Base-by-base conservation (phyloP, 2,113 vertebrate species). In the Caretta caretta region DNA sequence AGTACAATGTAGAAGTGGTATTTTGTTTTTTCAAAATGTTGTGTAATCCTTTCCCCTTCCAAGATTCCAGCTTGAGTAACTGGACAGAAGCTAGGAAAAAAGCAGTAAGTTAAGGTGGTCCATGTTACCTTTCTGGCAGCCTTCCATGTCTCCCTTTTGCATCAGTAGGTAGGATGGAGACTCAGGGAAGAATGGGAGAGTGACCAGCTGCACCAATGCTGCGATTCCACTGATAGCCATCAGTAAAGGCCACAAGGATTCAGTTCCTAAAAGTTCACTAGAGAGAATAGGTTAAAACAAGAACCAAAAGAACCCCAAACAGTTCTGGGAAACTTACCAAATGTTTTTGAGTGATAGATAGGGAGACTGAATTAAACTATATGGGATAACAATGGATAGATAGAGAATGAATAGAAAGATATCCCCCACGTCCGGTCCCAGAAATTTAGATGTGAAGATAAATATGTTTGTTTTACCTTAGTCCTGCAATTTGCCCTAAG, bases 181-280 rank as follows among this genome's bases (percentile, higher is more conserved):
- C 96, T 97, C 98, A 65, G 97, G 99, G 98, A 98, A 98, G 94
- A 98, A 98, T 4, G 97, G 97, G 49, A 98, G 93, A 0, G 75
- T 10, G 42, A 98, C 17, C 91, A 99, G 96, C 96, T 99, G 98
- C 50, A 99, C 27, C 69, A 98, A 50, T 31, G 99, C 99, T 89
- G 98, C 97, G 57, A 99, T 11, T 27, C 93, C 50, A 80, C 93
- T 95, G 97, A 98, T 95, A 84, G 97, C 83, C 98, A 98, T 22
- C 98, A 99, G 98, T 97, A 99, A 92, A 65, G 99, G 99, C 97
- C 99, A 99, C 46, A 98, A 98, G 3, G 98, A 95, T 92, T 97
- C 98, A 1, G 98, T 99, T 6, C 99, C 99, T 56, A 99, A 98
- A 87, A 99, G 92, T 88, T 90, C 62, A 17, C 62, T 65, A 65